Conservation (phyloP, 2,797 vertebrate genomes). For the Zenarchopterus dispar region DNA sequence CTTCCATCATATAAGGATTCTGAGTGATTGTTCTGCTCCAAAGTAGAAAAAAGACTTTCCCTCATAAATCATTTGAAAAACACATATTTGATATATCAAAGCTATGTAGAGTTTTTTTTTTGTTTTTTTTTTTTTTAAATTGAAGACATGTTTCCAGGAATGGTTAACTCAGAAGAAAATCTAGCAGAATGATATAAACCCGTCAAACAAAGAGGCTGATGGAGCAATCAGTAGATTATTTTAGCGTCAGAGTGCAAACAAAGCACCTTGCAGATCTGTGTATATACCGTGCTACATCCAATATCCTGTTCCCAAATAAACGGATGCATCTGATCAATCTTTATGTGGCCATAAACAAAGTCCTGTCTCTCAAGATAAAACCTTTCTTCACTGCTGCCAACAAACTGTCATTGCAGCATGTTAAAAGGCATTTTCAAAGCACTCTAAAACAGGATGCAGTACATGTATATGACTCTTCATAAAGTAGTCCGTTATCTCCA, state of each 20-base stretch:
- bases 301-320: constrained; percentile 35
- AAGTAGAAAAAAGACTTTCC: constrained; percentile 33
- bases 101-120: constrained; percentile 35
- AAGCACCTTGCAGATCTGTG: constrained; percentile 17
- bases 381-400: constrained; percentile 11
- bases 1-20: constrained; percentile 67
- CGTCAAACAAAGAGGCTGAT: constrained; percentile 45
- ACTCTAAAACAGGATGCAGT: constrained; percentile 10
- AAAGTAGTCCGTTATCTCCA: not conserved
- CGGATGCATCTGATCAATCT: constrained; percentile 25
- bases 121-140: too few relatives aligned
- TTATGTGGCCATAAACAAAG: constrained; percentile 41
- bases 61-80: constrained; percentile 51
- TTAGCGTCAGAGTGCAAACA: constrained; percentile 28
- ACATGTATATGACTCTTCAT: constrained; percentile 13
- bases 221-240: constrained; percentile 25
- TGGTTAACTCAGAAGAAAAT: constrained; percentile 24
- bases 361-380: constrained; percentile 10
- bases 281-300: constrained; percentile 27
- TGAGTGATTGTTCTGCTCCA: constrained; percentile 52
- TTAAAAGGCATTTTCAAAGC: constrained; percentile 13
- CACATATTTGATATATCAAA: constrained; percentile 46
- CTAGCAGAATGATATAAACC: constrained; percentile 45
- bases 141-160: constrained; percentile 22
- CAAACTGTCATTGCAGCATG: constrained; percentile 6